These are phyloP conservation scores for Sialis lutaria DNA, from an alignment of 2,888 invertebrate genomes.

Conservation along the genomic window DNA sequence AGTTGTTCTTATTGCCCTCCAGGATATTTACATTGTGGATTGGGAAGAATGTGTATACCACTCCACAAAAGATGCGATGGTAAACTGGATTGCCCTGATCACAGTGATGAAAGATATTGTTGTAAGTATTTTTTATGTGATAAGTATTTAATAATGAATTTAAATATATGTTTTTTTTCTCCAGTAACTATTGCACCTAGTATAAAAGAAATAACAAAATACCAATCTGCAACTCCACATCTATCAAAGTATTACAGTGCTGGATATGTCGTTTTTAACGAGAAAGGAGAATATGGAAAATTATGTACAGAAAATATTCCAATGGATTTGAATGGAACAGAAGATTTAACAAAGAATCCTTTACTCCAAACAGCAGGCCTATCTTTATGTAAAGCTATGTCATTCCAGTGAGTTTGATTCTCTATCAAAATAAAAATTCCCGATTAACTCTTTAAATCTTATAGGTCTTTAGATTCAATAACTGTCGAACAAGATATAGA, in stretches of 20 bases:
- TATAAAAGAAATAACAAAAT: slow-evolving; percentile 41
- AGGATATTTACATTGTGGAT: slow-evolving; percentile 60
- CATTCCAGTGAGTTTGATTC: slow-evolving; percentile 44
- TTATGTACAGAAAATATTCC: slow-evolving; percentile 62
- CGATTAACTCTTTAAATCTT: slow-evolving; percentile 10
- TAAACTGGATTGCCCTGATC: slow-evolving; percentile 67
- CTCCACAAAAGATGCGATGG: slow-evolving; percentile 61
- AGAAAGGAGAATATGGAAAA: slow-evolving; percentile 64
- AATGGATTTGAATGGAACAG: slow-evolving; percentile 25
- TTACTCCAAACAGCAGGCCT: slow-evolving; percentile 50
- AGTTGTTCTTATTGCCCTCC: slow-evolving; percentile 61
- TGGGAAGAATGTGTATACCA: slow-evolving; percentile 58
- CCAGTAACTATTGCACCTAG: slow-evolving; percentile 61
- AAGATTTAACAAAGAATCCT: slow-evolving; percentile 19
- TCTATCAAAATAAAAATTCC: too few species aligned
- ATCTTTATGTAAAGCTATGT: slow-evolving; percentile 59
- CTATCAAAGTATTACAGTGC: slow-evolving; percentile 49
- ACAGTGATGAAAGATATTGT: slow-evolving; percentile 72
- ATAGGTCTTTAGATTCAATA: slow-evolving; percentile 51
- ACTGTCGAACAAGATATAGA: slow-evolving; percentile 44
- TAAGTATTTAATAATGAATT: background rate
- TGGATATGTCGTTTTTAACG: slow-evolving; percentile 75
- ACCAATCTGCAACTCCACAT: slow-evolving; percentile 49
- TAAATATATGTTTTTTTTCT: slow-evolving; percentile 12
- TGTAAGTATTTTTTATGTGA: slow-evolving; percentile 36